These are phyloP conservation scores for Thamnophis sirtalis DNA, from an alignment of 2,113 vertebrate species.

Conservation along the genomic window DNA sequence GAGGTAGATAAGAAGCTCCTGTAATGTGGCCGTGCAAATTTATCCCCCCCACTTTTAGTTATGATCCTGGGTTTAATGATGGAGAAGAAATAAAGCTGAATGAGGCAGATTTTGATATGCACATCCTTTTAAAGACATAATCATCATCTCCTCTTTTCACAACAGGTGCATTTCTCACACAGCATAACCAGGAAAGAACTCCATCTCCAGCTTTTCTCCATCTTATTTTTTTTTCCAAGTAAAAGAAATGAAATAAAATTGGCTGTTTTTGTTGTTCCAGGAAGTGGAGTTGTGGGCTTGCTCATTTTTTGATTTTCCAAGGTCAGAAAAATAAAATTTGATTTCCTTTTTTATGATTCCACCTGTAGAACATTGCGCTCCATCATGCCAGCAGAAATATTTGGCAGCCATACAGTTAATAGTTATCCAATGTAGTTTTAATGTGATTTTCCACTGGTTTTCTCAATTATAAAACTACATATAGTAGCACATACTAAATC, in stretches of 20 bases:
- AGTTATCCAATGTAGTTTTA: conserved; percentile 4
- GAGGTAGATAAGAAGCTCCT: conserved; percentile 31
- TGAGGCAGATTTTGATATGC: background rate
- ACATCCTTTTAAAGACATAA: background rate
- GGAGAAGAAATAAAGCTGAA: background rate
- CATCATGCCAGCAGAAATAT: conserved; percentile 31
- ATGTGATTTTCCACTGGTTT: background rate
- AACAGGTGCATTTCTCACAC: background rate
- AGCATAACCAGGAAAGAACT: background rate
- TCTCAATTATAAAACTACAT: background rate
- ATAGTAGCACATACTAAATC: accelerated
- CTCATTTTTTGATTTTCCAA: background rate
- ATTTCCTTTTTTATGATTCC: conserved; percentile 13
- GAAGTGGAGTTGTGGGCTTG: background rate
- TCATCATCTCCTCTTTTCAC: background rate
- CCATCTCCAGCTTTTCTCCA: background rate
- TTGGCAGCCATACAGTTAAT: conserved; percentile 7
- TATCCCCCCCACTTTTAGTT: background rate
- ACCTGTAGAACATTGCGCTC: conserved; percentile 30
- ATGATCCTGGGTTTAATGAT: background rate
- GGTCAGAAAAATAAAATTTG: background rate
- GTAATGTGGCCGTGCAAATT: conserved; percentile 8
- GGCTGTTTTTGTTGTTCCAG: background rate
- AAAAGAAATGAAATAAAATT: background rate
- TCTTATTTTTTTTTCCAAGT: background rate